A percentile compares a stretch with the other conserved stretches of the same genome.
Conservation (phyloP, 2,113 vertebrate genomes). For the Pungitius pungitius region DNA sequence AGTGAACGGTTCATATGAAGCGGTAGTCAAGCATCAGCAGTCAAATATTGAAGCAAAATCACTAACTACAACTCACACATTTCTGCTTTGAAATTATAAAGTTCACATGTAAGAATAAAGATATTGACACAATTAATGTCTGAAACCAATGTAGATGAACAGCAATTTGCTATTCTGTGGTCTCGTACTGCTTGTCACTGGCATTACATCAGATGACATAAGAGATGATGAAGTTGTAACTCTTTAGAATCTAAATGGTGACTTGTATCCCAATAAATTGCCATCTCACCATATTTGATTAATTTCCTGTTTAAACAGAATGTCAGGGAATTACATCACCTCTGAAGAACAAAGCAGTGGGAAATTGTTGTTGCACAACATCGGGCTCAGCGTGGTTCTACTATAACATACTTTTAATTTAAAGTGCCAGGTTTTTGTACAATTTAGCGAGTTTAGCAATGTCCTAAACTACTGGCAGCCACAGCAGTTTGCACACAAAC, state of each 20-base stretch:
- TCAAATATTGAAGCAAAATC: not conserved
- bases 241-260: slow-evolving; percentile 17
- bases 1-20: no score
- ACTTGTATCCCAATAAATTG: slow-evolving; percentile 35
- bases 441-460: not conserved
- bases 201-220: slow-evolving; percentile 1
- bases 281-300: slow-evolving; percentile 36
- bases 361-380: slow-evolving; percentile 3
- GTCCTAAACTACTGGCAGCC: not conserved
- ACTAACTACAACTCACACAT: not conserved
- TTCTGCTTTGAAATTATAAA: not conserved
- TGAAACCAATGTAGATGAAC: not conserved
- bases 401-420: not conserved
- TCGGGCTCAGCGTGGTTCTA: not conserved
- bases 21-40: not conserved
- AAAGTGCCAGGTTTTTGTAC: slow-evolving; percentile 4
- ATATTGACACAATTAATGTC: not conserved
- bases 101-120: no score
- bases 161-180: not conserved
- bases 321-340: slow-evolving; percentile 28
- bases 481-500: not conserved
- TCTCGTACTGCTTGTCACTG: slow-evolving; percentile 1
- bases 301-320: slow-evolving; percentile 31
- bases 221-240: no score
- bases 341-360: slow-evolving; percentile 18